A percentile compares a stretch with the other conserved stretches of the same genome.
These are phyloP conservation scores for Styela clava DNA, from an alignment of 23 tunicate species.

Conservation along the genomic window DNA sequence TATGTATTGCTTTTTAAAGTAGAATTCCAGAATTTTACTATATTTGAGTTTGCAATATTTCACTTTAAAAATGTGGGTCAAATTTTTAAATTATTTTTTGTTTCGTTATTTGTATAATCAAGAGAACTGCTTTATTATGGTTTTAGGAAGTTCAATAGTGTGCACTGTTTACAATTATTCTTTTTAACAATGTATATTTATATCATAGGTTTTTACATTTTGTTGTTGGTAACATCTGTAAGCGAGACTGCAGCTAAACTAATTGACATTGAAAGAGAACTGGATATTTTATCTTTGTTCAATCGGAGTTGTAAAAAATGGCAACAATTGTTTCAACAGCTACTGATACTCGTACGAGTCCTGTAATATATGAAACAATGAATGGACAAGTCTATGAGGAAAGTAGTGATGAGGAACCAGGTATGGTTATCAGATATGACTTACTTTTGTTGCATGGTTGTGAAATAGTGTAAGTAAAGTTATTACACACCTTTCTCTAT, in stretches of 20 bases:
- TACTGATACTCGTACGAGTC: neutral
- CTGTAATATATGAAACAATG: neutral
- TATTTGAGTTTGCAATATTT: no score
- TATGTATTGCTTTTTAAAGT: no score
- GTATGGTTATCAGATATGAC: neutral
- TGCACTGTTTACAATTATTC: neutral
- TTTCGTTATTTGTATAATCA: neutral
- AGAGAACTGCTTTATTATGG: neutral
- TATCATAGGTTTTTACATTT: neutral
- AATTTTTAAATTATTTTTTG: no score
- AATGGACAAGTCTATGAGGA: conserved; percentile 31
- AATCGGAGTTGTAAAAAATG: neutral
- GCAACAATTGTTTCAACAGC: neutral
- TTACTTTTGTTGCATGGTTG: neutral
- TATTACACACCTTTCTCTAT: no score
- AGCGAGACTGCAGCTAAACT: no score
- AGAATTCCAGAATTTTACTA: no score
- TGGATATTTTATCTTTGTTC: no score
- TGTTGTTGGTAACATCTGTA: no score
- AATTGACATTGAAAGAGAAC: no score
- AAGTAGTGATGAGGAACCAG: conserved; percentile 36
- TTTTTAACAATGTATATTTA: neutral
- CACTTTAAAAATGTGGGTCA: no score
- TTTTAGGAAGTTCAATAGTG: neutral
- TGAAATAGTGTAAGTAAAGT: neutral